Evolutionary conservation across 1,140 invertebrate species (phyloP).

Genomic region (Drosophila fuyamai): DNA sequence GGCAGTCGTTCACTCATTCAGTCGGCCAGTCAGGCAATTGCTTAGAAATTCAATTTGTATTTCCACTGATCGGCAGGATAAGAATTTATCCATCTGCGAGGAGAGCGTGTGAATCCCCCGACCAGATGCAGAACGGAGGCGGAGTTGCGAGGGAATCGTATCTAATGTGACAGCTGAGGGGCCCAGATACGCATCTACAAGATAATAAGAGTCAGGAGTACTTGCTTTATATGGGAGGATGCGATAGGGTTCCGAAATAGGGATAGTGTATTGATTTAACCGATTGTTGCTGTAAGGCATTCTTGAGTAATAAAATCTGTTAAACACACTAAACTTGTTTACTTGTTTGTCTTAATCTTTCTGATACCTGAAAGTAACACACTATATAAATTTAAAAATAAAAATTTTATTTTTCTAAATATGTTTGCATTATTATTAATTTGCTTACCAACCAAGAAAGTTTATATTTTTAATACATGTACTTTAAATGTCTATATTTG

Average conservation of each 20-base stretch:
- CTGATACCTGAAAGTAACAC: no score
- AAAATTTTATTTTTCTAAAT: not conserved
- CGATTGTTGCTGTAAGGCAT: not conserved
- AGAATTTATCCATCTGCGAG: slow-evolving; percentile 41
- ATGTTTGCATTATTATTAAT: not conserved
- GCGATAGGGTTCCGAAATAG: not conserved
- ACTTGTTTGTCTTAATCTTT: no score
- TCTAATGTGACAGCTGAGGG: slow-evolving; percentile 49
- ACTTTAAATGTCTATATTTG: no score
- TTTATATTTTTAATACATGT: no score
- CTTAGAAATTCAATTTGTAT: slow-evolving; percentile 56
- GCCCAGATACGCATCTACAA: slow-evolving; percentile 39
- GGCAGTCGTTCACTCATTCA: slow-evolving; percentile 44
- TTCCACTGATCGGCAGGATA: slow-evolving; percentile 67
- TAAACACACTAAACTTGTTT: no score
- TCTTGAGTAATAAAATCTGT: not conserved
- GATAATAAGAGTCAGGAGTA: slow-evolving; percentile 25
- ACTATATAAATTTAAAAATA: no score
- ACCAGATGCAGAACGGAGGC: slow-evolving; percentile 18
- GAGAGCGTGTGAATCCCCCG: slow-evolving; percentile 71
- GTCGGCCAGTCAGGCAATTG: slow-evolving; percentile 44
- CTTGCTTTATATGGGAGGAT: slow-evolving; percentile 11
- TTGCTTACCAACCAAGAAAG: no score
- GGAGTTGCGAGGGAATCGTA: slow-evolving; percentile 36
- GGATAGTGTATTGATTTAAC: not conserved